Conservation (phyloP, 2,888 invertebrate genomes). For the Caenorhabditis sp. region DNA sequence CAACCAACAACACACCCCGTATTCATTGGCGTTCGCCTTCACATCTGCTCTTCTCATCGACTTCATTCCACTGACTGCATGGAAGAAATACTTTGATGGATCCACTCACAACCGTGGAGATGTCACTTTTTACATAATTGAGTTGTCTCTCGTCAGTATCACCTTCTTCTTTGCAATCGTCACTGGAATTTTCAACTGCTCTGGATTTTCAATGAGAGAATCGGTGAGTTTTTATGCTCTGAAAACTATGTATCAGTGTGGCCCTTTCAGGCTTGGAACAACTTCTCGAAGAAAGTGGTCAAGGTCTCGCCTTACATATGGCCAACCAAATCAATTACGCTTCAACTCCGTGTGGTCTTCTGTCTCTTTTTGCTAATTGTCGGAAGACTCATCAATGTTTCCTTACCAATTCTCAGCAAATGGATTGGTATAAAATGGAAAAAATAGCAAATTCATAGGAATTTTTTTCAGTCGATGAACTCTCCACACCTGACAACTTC, state of each 20-base stretch:
- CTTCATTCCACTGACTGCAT: constrained; percentile 67
- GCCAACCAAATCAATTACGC: constrained; percentile 89
- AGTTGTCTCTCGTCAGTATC: constrained; percentile 56
- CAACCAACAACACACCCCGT: constrained; percentile 54
- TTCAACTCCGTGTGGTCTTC: constrained; percentile 91
- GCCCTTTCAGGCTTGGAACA: constrained; percentile 70
- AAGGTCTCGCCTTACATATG: constrained; percentile 89
- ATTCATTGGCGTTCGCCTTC: constrained; percentile 67
- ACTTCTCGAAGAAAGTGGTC: constrained; percentile 75
- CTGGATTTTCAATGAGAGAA: constrained; percentile 25
- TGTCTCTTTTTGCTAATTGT: constrained; percentile 89
- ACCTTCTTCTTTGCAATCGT: constrained; percentile 63
- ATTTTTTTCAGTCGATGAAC: constrained; percentile 89
- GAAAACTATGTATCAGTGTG: neutral
- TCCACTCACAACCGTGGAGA: constrained; percentile 59
- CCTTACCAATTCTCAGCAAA: constrained; percentile 94
- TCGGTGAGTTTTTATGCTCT: constrained; percentile 16
- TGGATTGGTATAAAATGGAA: constrained; percentile 88
- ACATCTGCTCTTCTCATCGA: constrained; percentile 61
- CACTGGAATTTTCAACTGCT: constrained; percentile 39
- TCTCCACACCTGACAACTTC: constrained; percentile 87
- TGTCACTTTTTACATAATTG: constrained; percentile 70
- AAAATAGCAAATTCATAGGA: neutral
- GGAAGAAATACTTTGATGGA: constrained; percentile 65
- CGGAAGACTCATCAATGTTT: constrained; percentile 93